phyloP scores from a whole-genome alignment of 2,888 invertebrate genomes.

The Hyles lineata region DNA sequence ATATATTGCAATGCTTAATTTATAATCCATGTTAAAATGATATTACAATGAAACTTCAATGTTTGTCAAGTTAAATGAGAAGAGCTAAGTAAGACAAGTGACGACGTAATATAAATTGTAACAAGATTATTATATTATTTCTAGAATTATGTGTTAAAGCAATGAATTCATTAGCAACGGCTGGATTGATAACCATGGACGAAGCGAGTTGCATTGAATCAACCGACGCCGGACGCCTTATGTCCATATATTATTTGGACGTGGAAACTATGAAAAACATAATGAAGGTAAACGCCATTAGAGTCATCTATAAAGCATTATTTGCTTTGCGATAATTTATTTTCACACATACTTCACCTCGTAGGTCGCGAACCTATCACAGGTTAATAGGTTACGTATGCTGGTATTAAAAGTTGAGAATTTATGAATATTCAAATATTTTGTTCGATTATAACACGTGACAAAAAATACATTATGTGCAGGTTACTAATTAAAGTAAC shows the following conservation, averaged over 20 bases:
- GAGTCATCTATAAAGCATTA: constrained; percentile 14
- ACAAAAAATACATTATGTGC: constrained; percentile 5
- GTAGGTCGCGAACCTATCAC: constrained; percentile 4
- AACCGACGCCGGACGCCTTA: constrained; percentile 87
- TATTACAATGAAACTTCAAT: no score
- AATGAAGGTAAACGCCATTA: constrained; percentile 76
- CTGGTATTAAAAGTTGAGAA: not conserved
- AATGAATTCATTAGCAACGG: constrained; percentile 87
- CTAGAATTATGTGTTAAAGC: constrained; percentile 89
- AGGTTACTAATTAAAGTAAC: not conserved
- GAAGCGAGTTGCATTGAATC: constrained; percentile 84
- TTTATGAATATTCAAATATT: not conserved
- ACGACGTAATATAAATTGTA: no score
- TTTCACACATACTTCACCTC: constrained; percentile 14
- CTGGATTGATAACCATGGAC: constrained; percentile 87
- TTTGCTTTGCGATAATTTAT: not conserved
- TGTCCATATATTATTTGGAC: constrained; percentile 89
- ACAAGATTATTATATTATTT: constrained; percentile 47
- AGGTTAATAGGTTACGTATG: constrained; percentile 34
- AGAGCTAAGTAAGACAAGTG: no score
- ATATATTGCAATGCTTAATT: no score
- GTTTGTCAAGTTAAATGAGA: no score
- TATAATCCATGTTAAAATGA: no score
- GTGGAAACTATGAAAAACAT: constrained; percentile 91
- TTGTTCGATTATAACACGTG: not conserved